These are phyloP conservation scores for Stictocephala bisonia DNA, from an alignment of 2,888 invertebrate genomes.

Conservation along the genomic window DNA sequence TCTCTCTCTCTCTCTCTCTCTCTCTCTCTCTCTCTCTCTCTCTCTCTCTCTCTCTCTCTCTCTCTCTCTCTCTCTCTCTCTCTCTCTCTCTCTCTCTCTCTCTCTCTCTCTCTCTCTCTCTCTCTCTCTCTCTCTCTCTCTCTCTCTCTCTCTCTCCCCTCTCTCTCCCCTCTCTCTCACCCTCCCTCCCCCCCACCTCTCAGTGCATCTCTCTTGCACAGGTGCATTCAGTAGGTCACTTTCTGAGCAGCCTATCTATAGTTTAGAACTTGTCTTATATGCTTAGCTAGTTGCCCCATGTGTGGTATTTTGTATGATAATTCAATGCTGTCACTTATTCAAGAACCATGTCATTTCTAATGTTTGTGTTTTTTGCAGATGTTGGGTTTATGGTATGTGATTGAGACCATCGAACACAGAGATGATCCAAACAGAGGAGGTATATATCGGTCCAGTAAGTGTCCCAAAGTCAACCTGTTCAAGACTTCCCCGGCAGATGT, in stretches of 20 bases:
- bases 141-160: slow-evolving; percentile 29
- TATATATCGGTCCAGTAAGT: slow-evolving; percentile 66
- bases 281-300: no score
- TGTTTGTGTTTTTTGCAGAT: slow-evolving; percentile 65
- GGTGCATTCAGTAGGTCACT: no score
- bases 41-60: not conserved
- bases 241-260: no score
- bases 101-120: slow-evolving; percentile 6
- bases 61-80: not conserved
- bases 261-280: slow-evolving; percentile 23
- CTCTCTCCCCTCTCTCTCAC: slow-evolving; percentile 21
- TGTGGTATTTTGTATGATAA: no score
- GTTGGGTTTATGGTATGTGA: slow-evolving; percentile 85
- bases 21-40: slow-evolving; percentile 5
- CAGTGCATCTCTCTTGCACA: no score
- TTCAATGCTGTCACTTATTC: no score
- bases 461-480: slow-evolving; percentile 73
- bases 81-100: slow-evolving; percentile 10
- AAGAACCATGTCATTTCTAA: no score
- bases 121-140: slow-evolving; percentile 17
- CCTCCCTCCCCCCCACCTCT: no score
- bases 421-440: slow-evolving; percentile 59
- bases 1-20: slow-evolving; percentile 12
- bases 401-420: slow-evolving; percentile 78
- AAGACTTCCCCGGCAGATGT: slow-evolving; percentile 54